These are phyloP conservation scores for Ivindomyrus marchei DNA, from an alignment of 2,113 vertebrate species.

Conservation along the genomic window DNA sequence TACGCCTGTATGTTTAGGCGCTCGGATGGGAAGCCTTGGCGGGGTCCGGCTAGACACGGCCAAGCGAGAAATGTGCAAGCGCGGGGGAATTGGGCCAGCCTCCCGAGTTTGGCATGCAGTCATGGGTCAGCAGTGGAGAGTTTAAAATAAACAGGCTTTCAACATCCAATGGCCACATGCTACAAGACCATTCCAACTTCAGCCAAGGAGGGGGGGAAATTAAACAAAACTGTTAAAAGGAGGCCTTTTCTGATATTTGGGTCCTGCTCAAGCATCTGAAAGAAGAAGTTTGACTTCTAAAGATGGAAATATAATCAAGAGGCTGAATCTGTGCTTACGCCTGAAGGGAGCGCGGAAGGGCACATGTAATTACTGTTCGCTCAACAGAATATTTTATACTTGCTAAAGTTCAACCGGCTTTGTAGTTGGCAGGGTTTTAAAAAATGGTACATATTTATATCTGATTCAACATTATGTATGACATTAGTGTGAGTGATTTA, in stretches of 20 bases:
- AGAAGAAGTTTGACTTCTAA: conserved; percentile 3
- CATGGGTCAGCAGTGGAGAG: conserved; percentile 51
- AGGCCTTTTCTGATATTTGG: neutral
- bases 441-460: neutral
- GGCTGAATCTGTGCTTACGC: neutral
- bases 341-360: neutral
- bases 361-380: neutral
- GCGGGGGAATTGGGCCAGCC: conserved; percentile 49
- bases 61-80: conserved; percentile 61
- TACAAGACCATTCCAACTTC: conserved; percentile 29
- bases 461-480: neutral
- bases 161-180: conserved; percentile 34
- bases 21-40: conserved; percentile 40
- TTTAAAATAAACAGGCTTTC: conserved; percentile 47
- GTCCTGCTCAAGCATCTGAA: neutral
- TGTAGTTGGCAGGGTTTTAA: neutral
- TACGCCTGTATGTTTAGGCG: conserved; percentile 53
- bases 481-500: neutral
- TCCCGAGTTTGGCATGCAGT: conserved; percentile 45
- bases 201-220: neutral
- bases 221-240: conserved; percentile 20
- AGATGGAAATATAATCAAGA: conserved; percentile 1
- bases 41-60: conserved; percentile 46
- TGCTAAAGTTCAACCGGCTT: neutral
- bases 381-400: neutral